Evolutionary conservation across 1,140 invertebrate species (phyloP).

Genomic region (Eumeta japonica): DNA sequence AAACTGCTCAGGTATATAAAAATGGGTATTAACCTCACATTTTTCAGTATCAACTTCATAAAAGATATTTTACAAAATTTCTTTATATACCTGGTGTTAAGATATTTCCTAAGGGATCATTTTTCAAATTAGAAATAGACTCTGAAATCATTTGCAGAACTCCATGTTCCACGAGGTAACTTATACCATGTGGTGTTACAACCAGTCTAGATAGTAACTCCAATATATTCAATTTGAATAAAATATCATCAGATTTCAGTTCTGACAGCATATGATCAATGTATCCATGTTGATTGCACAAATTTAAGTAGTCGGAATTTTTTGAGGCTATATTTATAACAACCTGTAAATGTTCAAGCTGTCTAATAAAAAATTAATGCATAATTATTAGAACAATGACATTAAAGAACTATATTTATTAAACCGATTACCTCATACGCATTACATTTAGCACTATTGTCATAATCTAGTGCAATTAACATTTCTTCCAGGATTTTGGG

Average conservation of each 20-base stretch:
- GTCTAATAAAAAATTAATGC: conserved; percentile 18
- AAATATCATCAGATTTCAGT: conserved; percentile 69
- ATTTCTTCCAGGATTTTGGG: conserved; percentile 53
- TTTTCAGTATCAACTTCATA: too few species aligned
- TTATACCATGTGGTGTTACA: conserved; percentile 65
- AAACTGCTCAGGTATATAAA: too few species aligned
- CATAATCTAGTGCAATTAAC: conserved; percentile 47
- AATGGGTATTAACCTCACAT: too few species aligned
- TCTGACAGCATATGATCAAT: conserved; percentile 67
- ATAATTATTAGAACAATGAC: conserved; percentile 21
- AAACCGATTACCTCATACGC: conserved; percentile 60
- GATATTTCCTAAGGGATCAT: conserved; percentile 63
- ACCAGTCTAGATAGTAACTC: conserved; percentile 73
- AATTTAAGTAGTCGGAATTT: conserved; percentile 59
- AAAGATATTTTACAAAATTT: too few species aligned
- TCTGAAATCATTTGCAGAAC: conserved; percentile 64
- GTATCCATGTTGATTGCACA: conserved; percentile 62
- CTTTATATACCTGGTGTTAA: conserved; percentile 68
- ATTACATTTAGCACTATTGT: conserved; percentile 58
- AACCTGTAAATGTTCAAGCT: conserved; percentile 68
- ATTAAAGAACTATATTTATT: conserved; percentile 22
- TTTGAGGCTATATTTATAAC: conserved; percentile 64
- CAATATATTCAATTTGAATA: conserved; percentile 75
- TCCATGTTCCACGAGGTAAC: conserved; percentile 67
- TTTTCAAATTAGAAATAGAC: conserved; percentile 58